Percentiles rank a stretch among this genome's conserved stretches.
These are phyloP conservation scores for Engraulis encrasicolus DNA, from an alignment of 2,113 vertebrate species.

Conservation along the genomic window DNA sequence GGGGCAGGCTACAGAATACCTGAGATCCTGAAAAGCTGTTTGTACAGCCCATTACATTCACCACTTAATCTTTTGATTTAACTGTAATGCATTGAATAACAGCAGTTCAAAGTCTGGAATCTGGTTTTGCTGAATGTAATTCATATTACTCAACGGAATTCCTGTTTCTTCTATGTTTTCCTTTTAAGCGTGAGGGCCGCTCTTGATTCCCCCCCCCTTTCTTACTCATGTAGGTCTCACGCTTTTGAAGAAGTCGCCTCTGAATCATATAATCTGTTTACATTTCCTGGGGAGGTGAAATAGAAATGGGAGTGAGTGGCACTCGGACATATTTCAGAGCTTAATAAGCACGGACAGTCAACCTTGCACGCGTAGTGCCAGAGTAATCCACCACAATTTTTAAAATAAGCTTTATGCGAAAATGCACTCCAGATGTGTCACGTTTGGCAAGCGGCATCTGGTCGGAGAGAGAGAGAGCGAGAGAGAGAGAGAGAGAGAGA, in stretches of 20 bases:
- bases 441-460: slow-evolving; percentile 25
- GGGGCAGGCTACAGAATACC: background rate
- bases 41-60: background rate
- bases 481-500: no score
- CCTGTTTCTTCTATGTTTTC: background rate
- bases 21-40: background rate
- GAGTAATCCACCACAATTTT: slow-evolving; percentile 73
- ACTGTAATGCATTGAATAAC: background rate
- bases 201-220: background rate
- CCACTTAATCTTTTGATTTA: background rate
- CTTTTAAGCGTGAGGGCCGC: background rate
- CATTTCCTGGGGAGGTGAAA: slow-evolving; percentile 18
- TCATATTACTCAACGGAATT: background rate
- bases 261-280: slow-evolving; percentile 30
- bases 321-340: slow-evolving; percentile 54
- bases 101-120: background rate
- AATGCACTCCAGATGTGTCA: slow-evolving; percentile 65
- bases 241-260: slow-evolving; percentile 6
- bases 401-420: slow-evolving; percentile 61
- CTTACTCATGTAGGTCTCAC: background rate
- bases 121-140: background rate
- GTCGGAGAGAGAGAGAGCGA: background rate
- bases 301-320: slow-evolving; percentile 12
- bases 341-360: slow-evolving; percentile 69
- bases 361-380: slow-evolving; percentile 46